A percentile compares a stretch with the other conserved stretches of the same genome.
phyloP scores from a whole-genome alignment of 2,113 vertebrate genomes.

The Caloenas nicobarica region DNA sequence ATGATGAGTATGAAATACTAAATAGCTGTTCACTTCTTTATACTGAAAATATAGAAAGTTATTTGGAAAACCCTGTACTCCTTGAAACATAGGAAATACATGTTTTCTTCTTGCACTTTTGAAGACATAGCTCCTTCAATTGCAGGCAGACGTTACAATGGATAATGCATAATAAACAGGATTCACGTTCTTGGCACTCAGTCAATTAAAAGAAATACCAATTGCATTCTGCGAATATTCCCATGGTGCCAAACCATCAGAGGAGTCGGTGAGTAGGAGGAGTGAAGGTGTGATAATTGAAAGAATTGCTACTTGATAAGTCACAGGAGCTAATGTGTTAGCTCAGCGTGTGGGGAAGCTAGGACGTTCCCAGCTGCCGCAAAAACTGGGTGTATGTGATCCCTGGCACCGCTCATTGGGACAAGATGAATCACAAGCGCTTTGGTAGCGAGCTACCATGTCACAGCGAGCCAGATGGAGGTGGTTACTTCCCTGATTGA shows the following conservation, averaged over 20 bases:
- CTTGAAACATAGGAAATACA: neutral
- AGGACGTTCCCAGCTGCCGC: conserved; percentile 72
- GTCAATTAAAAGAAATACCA: conserved; percentile 71
- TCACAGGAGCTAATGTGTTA: conserved; percentile 71
- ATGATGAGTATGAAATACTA: neutral
- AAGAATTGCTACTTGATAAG: conserved; percentile 76
- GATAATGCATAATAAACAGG: conserved; percentile 49
- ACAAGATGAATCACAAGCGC: conserved; percentile 77
- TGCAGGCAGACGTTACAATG: neutral
- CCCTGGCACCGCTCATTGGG: conserved; percentile 73
- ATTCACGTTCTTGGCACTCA: conserved; percentile 54
- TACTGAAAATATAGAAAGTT: neutral
- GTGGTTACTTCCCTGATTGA: conserved; percentile 78
- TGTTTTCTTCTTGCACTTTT: neutral
- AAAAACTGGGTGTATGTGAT: conserved; percentile 43
- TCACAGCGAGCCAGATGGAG: conserved; percentile 78
- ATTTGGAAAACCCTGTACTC: neutral
- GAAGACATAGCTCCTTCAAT: neutral
- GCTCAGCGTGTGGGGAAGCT: conserved; percentile 61
- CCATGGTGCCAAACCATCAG: conserved; percentile 68
- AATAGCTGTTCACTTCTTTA: neutral
- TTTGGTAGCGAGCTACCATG: conserved; percentile 71
- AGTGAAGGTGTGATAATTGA: conserved; percentile 78
- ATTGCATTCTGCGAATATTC: conserved; percentile 67
- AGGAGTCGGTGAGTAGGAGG: conserved; percentile 61